These are phyloP conservation scores for Solenopsis fugax DNA, from an alignment of 1,140 invertebrate genomes.

Conservation along the genomic window DNA sequence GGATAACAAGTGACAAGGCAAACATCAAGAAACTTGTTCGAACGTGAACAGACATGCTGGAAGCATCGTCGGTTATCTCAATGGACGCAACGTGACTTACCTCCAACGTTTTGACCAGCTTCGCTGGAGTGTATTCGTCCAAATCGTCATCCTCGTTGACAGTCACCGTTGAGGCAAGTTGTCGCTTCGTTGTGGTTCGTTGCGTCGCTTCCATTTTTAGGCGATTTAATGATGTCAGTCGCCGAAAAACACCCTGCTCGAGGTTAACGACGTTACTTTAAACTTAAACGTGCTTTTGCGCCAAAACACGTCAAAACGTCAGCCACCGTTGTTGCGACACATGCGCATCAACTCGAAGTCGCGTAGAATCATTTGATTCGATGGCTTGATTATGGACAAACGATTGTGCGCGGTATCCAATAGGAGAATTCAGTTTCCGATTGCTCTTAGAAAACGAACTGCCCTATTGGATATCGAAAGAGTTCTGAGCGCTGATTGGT, in stretches of 20 bases:
- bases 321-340: too few relatives aligned
- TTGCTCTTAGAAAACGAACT: too few relatives aligned
- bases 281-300: slow-evolving; percentile 14
- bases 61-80: not conserved
- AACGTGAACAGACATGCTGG: not conserved
- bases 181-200: slow-evolving; percentile 48
- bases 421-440: too few relatives aligned
- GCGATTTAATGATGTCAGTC: not conserved
- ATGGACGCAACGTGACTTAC: slow-evolving; percentile 65
- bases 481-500: not conserved
- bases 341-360: not conserved
- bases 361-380: too few relatives aligned
- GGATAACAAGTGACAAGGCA: not conserved
- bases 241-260: not conserved
- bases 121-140: slow-evolving; percentile 79
- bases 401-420: too few relatives aligned
- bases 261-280: not conserved
- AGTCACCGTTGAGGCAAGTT: slow-evolving; percentile 67
- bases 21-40: not conserved
- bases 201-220: slow-evolving; percentile 70
- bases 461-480: not conserved
- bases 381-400: too few relatives aligned
- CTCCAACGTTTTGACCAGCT: slow-evolving; percentile 81
- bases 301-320: slow-evolving; percentile 19
- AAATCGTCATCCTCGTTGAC: slow-evolving; percentile 77